A percentile compares a stretch with the other conserved stretches of the same genome.
These are phyloP conservation scores for Turdus rufiventris DNA, from an alignment of 2,113 vertebrate species.

Conservation along the genomic window DNA sequence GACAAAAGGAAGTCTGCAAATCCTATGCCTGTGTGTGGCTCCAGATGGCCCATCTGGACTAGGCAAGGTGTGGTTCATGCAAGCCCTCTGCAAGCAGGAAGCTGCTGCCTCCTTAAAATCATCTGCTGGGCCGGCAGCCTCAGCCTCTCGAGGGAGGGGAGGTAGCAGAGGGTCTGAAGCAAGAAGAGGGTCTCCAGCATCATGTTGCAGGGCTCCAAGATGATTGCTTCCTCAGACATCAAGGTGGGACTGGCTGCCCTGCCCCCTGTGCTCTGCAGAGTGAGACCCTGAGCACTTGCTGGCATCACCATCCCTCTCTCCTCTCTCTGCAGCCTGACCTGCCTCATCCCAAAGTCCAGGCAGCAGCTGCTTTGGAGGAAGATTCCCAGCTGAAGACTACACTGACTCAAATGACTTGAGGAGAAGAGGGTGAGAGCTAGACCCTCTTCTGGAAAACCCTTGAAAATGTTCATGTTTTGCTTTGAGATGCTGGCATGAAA, in stretches of 20 bases:
- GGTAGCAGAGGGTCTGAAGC: background rate
- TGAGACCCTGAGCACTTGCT: background rate
- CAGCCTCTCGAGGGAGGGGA: accelerated
- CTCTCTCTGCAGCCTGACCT: background rate
- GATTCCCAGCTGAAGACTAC: background rate
- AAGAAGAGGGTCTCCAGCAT: background rate
- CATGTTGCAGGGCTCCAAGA: background rate
- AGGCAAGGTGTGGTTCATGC: accelerated
- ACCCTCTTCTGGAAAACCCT: background rate
- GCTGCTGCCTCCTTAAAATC: background rate
- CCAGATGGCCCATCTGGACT: accelerated
- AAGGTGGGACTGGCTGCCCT: background rate
- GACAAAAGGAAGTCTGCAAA: background rate
- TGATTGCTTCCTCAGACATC: background rate
- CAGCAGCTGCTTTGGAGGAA: background rate
- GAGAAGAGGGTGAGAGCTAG: background rate
- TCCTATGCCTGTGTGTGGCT: accelerated
- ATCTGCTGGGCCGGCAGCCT: background rate
- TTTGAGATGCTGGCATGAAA: background rate
- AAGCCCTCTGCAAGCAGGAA: background rate
- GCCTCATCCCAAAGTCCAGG: accelerated
- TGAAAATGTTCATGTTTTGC: background rate
- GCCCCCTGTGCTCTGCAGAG: accelerated
- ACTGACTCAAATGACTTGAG: background rate
- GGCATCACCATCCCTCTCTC: background rate